Conservation (phyloP, 2,797 vertebrate species). For the Macropus fuliginosus region DNA sequence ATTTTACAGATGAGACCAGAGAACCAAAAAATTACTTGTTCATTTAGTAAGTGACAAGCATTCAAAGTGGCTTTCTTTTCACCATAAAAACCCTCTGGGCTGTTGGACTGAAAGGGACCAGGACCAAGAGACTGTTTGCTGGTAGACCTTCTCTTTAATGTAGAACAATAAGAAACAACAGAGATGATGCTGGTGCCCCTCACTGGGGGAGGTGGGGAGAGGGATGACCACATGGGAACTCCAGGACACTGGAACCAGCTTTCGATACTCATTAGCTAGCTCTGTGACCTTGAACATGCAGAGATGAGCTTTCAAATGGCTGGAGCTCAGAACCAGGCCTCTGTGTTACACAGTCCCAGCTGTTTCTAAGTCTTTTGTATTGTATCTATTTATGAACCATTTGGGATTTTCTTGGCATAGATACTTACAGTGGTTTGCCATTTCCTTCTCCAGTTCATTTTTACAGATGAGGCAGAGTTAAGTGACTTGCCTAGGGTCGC, state of each 20-base stretch:
- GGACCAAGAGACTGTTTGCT: background rate
- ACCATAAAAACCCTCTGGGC: background rate
- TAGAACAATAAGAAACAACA: no score
- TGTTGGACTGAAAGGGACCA: background rate
- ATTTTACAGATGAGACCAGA: background rate
- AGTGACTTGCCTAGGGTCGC: background rate
- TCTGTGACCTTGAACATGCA: background rate
- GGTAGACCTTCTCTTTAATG: background rate
- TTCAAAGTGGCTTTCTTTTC: background rate
- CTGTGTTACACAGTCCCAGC: background rate
- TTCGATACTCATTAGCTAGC: background rate
- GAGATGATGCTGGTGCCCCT: no score
- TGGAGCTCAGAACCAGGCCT: background rate
- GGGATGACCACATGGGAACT: no score
- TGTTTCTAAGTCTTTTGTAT: background rate
- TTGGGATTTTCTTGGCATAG: background rate
- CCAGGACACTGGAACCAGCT: no score
- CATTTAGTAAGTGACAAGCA: no score
- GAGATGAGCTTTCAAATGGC: background rate
- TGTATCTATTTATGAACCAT: background rate
- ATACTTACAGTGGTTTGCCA: background rate
- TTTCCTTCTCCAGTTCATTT: background rate
- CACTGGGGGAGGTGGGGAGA: no score
- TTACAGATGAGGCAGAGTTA: background rate
- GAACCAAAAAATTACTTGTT: background rate